A percentile compares a stretch with the other conserved stretches of the same genome.
These are phyloP conservation scores for Serranus cabrilla DNA, from an alignment of 2,797 vertebrate genomes.

Conservation along the genomic window DNA sequence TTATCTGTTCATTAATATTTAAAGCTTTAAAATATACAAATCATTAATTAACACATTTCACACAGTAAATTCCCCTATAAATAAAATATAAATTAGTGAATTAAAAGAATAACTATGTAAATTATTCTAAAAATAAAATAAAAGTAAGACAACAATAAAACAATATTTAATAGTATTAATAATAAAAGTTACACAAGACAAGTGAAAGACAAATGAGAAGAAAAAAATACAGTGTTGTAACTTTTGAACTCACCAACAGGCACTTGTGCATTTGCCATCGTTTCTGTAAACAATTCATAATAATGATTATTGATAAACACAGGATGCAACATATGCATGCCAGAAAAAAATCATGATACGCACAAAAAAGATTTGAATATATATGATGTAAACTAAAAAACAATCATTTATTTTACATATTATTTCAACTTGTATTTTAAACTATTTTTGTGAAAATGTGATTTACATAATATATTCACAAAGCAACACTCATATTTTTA, in stretches of 20 bases:
- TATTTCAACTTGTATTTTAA: background rate
- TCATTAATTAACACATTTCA: no score
- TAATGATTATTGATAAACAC: background rate
- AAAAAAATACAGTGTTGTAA: background rate
- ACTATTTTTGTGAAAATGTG: background rate
- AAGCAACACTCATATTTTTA: background rate
- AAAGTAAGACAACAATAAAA: no score
- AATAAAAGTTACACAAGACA: no score
- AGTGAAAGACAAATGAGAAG: no score
- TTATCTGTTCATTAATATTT: no score
- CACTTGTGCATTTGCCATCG: constrained; percentile 50
- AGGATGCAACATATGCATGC: background rate
- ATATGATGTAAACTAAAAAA: background rate
- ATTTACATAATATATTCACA: background rate
- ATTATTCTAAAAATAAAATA: no score
- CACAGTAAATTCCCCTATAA: no score
- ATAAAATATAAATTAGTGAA: no score
- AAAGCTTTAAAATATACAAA: no score
- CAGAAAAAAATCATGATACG: background rate
- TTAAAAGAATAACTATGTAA: no score
- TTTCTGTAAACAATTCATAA: constrained; percentile 35
- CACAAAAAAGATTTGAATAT: background rate
- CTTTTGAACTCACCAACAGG: constrained; percentile 71
- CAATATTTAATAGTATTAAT: no score
- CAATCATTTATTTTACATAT: background rate